Percentiles rank a stretch among this genome's conserved stretches.
phyloP scores from a whole-genome alignment of 2,888 invertebrate genomes.

The Acrobasis suavella region DNA sequence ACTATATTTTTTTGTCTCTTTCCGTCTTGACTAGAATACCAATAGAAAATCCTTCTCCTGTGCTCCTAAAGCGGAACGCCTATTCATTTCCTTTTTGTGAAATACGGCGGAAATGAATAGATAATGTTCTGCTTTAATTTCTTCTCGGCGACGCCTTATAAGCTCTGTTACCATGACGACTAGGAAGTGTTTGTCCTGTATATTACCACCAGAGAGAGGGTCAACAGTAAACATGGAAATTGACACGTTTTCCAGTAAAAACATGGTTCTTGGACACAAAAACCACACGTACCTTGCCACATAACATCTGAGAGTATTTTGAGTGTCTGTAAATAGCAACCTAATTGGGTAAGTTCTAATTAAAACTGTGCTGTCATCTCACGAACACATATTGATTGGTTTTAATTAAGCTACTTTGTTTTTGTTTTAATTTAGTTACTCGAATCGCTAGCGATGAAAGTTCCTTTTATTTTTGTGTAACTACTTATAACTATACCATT shows the following conservation, averaged over 20 bases:
- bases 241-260: background rate
- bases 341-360: background rate
- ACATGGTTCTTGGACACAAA: background rate
- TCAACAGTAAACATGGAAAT: slow-evolving; percentile 1
- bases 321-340: background rate
- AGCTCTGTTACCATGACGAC: background rate
- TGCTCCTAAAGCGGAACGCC: too few relatives aligned
- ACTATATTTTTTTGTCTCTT: too few relatives aligned
- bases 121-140: background rate
- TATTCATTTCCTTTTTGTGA: too few relatives aligned
- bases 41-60: too few relatives aligned
- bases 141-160: background rate
- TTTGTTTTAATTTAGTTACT: too few relatives aligned
- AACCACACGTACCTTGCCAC: slow-evolving; percentile 2
- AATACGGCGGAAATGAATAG: too few relatives aligned
- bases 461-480: too few relatives aligned
- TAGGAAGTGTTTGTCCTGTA: background rate
- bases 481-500: too few relatives aligned
- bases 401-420: background rate
- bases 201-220: background rate
- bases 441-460: too few relatives aligned
- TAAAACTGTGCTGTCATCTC: background rate
- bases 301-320: background rate
- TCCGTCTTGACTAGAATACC: too few relatives aligned
- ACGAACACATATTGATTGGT: background rate